These are phyloP conservation scores for Bergia sp. DNA, from an alignment of 92 coral and sea anemone genomes.

Conservation along the genomic window DNA sequence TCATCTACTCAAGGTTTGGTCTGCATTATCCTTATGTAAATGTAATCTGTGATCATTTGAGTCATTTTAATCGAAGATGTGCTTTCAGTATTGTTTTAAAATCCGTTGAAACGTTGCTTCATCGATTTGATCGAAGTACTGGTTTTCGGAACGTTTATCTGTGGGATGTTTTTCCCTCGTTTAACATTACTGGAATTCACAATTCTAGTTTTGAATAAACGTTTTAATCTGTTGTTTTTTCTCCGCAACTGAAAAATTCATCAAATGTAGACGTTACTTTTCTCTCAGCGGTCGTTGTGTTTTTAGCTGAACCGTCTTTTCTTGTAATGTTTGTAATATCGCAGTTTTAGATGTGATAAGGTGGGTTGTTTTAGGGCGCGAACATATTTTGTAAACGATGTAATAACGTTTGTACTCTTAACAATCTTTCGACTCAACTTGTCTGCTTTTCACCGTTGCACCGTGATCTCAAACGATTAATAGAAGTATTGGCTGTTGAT, in stretches of 20 bases:
- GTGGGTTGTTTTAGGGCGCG: not conserved
- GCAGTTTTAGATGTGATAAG: not conserved
- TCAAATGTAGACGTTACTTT: not conserved
- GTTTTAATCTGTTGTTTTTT: not conserved
- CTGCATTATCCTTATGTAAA: not conserved
- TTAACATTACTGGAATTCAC: not conserved
- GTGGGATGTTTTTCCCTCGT: not conserved
- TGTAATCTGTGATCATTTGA: constrained; percentile 1
- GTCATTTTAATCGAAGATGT: too few species aligned
- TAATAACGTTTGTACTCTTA: not conserved
- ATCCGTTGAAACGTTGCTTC: not conserved
- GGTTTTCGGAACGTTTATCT: constrained; percentile 7
- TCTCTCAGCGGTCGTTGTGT: not conserved
- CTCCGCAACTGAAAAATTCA: not conserved
- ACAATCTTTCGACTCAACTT: not conserved
- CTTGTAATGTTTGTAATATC: not conserved
- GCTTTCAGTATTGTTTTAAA: not conserved
- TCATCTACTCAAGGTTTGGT: constrained; percentile 8
- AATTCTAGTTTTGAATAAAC: not conserved
- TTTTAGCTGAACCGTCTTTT: not conserved
- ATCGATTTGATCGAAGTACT: not conserved
- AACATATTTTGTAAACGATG: not conserved
- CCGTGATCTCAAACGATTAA: not conserved
- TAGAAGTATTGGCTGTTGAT: not conserved
- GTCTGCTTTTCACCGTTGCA: not conserved